Base-by-base conservation (phyloP, 2,113 vertebrate genomes). In the Aspidoscelis tigris region DNA sequence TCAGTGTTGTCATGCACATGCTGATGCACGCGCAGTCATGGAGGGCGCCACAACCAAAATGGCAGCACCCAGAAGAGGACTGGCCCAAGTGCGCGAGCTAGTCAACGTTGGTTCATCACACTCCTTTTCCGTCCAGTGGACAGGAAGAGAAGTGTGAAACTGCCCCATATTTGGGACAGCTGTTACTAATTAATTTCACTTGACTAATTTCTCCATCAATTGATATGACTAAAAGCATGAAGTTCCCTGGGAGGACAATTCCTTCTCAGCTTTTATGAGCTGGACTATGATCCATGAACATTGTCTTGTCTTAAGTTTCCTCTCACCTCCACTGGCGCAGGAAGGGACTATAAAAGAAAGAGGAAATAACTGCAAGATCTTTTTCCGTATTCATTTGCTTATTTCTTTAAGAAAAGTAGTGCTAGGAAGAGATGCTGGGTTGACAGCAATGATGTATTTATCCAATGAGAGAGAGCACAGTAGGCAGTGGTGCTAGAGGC, bases 371-470 rank as follows among this genome's bases (percentile, higher is more conserved):
- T 82, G 39, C 39, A 84, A 7, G 0, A 86, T 90, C 86, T 88
- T 81, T 75, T 86, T 74, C 44, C 77, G 50, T 82, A 41, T 86
- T 89, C 79, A 24, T 87, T 77, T 91, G 86, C 81, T 92, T 93
- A 88, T 93, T 94, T 93, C 44, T 88, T 88, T 87, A 93, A 90
- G 0, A 9, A 89, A 50, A 73, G 16, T 85, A 82, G 84, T 24
- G 68, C 75, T 82, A 44, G 82, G 85, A 82, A 91, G 79, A 69
- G 78, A 64, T 80, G 84, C 84, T 86, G 76, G 85, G 87, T 84
- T 91, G 90, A 91, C 78, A 77, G 88, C 88, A 84, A 73, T 72
- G 65, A 68, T 90, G 47, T 73, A 39, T 84, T 92, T 89, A 78
- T 83, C 88, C 81, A 79, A 86, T 84, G 88, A 16, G 61, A 43